Evolutionary conservation across 1,140 invertebrate species (phyloP).

Genomic region (Drosophila pseudoananassae): DNA sequence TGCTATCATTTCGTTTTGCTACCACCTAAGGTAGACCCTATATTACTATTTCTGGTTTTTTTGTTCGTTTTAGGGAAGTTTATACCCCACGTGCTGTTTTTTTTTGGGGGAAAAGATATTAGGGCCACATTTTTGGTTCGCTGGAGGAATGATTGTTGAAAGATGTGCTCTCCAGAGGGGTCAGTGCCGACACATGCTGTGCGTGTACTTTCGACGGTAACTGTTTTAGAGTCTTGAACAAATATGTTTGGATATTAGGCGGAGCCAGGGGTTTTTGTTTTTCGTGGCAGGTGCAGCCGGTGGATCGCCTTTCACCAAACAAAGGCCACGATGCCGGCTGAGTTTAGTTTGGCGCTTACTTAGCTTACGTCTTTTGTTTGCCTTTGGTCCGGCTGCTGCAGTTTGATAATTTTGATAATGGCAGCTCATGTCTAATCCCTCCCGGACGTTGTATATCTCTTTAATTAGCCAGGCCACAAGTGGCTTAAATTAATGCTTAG

Average conservation of each 20-base stretch:
- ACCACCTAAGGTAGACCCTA: slow-evolving; percentile 15
- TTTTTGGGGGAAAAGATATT: slow-evolving; percentile 25
- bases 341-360: slow-evolving; percentile 10
- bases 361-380: slow-evolving; percentile 30
- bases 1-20: slow-evolving; percentile 58
- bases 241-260: slow-evolving; percentile 46
- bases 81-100: slow-evolving; percentile 52
- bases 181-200: slow-evolving; percentile 22
- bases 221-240: slow-evolving; percentile 34
- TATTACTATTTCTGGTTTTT: background rate
- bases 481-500: slow-evolving; percentile 1
- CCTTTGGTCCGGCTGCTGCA: slow-evolving; percentile 22
- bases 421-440: slow-evolving; percentile 23
- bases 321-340: slow-evolving; percentile 27
- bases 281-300: slow-evolving; percentile 38
- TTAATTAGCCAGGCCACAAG: slow-evolving; percentile 32
- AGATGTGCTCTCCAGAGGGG: slow-evolving; percentile 21
- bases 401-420: slow-evolving; percentile 36
- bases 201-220: slow-evolving; percentile 40
- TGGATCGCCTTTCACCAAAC: slow-evolving; percentile 45
- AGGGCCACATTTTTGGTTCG: slow-evolving; percentile 34
- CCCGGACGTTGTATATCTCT: slow-evolving; percentile 17
- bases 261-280: slow-evolving; percentile 18
- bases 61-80: slow-evolving; percentile 10
- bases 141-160: slow-evolving; percentile 49